These are phyloP conservation scores for Elgaria multicarinata DNA, from an alignment of 2,113 vertebrate species.

Conservation along the genomic window DNA sequence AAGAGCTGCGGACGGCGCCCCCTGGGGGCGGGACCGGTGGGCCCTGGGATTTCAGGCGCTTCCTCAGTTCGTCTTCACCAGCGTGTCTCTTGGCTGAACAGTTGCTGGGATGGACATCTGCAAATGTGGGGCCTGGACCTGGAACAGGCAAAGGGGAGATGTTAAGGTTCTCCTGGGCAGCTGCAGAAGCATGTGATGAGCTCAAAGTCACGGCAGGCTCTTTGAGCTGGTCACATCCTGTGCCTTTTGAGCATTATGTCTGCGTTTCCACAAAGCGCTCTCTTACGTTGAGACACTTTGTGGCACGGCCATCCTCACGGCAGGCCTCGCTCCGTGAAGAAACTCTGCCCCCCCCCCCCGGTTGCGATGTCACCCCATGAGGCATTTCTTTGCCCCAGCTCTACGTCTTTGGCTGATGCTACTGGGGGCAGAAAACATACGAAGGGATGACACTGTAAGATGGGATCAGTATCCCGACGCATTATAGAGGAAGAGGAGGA, in stretches of 20 bases:
- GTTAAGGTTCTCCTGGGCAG: conserved; percentile 24
- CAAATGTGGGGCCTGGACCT: conserved; percentile 78
- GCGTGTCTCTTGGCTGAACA: conserved; percentile 79
- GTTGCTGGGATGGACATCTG: conserved; percentile 82
- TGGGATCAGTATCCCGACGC: no score
- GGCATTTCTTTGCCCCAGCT: not conserved
- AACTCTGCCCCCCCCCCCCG: not conserved
- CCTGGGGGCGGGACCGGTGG: conserved; percentile 76
- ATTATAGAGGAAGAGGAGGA: not conserved
- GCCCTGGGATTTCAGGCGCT: conserved; percentile 84
- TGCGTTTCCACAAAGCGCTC: not conserved
- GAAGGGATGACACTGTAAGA: not conserved
- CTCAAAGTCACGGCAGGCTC: not conserved
- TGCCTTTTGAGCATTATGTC: not conserved
- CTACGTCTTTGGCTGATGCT: not conserved
- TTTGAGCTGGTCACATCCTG: not conserved
- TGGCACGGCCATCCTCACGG: not conserved
- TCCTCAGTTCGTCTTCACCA: conserved; percentile 82
- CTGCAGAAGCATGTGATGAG: not conserved
- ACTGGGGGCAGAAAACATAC: not conserved
- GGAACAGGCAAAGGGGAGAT: conserved; percentile 13
- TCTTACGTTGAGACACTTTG: not conserved
- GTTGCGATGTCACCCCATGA: not conserved
- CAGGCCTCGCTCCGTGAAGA: not conserved
- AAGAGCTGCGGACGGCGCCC: conserved; percentile 79